These are phyloP conservation scores for Lymantria dispar DNA, from an alignment of 2,888 invertebrate genomes.

Conservation along the genomic window DNA sequence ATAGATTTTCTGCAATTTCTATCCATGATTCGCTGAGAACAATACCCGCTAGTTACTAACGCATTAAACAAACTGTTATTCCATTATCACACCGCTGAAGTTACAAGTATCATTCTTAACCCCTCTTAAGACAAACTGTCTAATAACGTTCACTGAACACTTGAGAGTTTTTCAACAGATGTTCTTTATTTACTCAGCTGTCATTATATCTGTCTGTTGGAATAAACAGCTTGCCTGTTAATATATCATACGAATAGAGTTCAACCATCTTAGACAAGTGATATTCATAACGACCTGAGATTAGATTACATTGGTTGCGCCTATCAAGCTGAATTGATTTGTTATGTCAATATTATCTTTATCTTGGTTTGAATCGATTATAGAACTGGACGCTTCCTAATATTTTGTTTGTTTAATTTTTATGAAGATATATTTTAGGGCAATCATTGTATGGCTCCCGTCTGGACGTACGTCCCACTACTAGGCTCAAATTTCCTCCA, in stretches of 20 bases:
- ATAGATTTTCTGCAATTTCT: no score
- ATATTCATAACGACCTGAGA: slow-evolving; percentile 24
- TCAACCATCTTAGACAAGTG: slow-evolving; percentile 23
- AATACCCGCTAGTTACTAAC: no score
- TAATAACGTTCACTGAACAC: slow-evolving; percentile 13
- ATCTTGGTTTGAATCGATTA: slow-evolving; percentile 17
- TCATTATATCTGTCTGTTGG: slow-evolving; percentile 25
- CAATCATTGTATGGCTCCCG: no score
- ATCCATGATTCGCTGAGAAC: no score
- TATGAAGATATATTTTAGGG: no score
- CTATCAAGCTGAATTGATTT: slow-evolving; percentile 19
- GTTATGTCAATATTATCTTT: slow-evolving; percentile 17
- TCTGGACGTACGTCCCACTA: no score
- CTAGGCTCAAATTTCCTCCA: no score
- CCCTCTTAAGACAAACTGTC: not conserved
- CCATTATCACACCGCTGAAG: no score
- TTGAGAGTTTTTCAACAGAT: slow-evolving; percentile 27
- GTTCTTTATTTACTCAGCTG: slow-evolving; percentile 29
- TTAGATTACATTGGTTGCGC: slow-evolving; percentile 26
- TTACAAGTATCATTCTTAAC: not conserved
- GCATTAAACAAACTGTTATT: no score
- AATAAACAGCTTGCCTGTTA: slow-evolving; percentile 13
- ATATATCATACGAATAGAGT: slow-evolving; percentile 32
- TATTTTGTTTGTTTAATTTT: slow-evolving; percentile 17
- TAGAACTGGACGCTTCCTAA: slow-evolving; percentile 18